These are phyloP conservation scores for Sebastes flavidus DNA, from an alignment of 2,797 vertebrate species.

Conservation along the genomic window DNA sequence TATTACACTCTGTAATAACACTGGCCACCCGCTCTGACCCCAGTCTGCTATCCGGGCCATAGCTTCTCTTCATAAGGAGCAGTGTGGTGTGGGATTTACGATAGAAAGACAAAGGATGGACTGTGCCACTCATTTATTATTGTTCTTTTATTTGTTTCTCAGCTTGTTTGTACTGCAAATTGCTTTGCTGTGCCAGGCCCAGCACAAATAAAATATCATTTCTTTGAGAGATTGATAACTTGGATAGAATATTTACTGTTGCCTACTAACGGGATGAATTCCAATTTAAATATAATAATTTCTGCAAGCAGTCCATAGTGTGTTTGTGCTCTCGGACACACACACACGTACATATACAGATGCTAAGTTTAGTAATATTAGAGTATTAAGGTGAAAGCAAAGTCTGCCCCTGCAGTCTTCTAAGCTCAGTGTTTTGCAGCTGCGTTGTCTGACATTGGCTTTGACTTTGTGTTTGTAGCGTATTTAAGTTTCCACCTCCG, in stretches of 20 bases:
- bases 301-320: not conserved
- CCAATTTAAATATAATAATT: constrained; percentile 7
- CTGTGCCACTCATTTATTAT: constrained; percentile 72
- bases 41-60: constrained; percentile 68
- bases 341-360: constrained; percentile 2
- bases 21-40: constrained; percentile 82
- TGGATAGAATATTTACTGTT: constrained; percentile 37
- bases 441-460: constrained; percentile 58
- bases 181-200: constrained; percentile 42
- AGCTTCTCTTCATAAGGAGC: constrained; percentile 76
- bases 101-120: constrained; percentile 67
- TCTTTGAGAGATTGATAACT: constrained; percentile 26
- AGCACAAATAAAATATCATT: constrained; percentile 46
- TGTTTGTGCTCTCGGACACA: not conserved
- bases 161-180: constrained; percentile 63
- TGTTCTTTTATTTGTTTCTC: constrained; percentile 62
- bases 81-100: constrained; percentile 74
- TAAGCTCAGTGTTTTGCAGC: constrained; percentile 50
- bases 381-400: not conserved
- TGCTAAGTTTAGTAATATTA: constrained; percentile 21
- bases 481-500: constrained; percentile 77
- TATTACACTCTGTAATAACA: constrained; percentile 88
- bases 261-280: constrained; percentile 16
- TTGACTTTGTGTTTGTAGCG: constrained; percentile 75
- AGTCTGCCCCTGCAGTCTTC: constrained; percentile 21